A percentile compares a stretch with the other conserved stretches of the same genome.
Evolutionary conservation across 1,140 invertebrate genomes (phyloP).

Genomic region (Lineus longissimus): DNA sequence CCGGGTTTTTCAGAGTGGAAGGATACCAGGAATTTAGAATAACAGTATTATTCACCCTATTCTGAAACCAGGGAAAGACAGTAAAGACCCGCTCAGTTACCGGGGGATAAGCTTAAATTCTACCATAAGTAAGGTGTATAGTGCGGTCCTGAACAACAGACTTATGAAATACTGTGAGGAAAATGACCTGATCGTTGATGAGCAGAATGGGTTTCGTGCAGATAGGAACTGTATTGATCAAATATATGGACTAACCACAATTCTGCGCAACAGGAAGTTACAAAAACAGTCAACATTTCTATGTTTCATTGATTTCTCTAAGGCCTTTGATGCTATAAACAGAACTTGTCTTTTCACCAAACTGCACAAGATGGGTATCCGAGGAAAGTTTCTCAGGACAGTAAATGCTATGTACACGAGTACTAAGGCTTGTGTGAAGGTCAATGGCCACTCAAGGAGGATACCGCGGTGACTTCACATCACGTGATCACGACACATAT

Average conservation of each 20-base stretch:
- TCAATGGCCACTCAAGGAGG: not conserved
- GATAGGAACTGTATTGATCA: conserved; percentile 20
- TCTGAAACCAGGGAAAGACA: conserved; percentile 11
- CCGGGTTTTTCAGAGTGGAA: not conserved
- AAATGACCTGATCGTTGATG: conserved; percentile 14
- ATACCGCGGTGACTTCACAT: no score
- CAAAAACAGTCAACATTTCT: conserved; percentile 10
- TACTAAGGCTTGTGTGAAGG: not conserved
- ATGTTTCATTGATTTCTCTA: conserved; percentile 21
- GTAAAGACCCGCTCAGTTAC: conserved; percentile 11
- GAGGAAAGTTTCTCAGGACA: not conserved
- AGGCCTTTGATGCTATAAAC: conserved; percentile 21
- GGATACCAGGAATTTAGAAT: conserved; percentile 10
- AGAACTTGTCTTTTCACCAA: not conserved
- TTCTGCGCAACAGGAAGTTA: conserved; percentile 17
- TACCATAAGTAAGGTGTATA: conserved; percentile 16
- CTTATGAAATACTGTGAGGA: conserved; percentile 8
- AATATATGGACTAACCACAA: conserved; percentile 9
- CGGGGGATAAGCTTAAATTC: conserved; percentile 13
- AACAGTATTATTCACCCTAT: conserved; percentile 16
- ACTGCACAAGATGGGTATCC: not conserved
- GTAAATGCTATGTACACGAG: not conserved
- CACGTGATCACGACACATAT: no score
- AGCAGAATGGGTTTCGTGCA: conserved; percentile 20
- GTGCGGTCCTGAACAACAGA: conserved; percentile 20